These are phyloP conservation scores for Panzeria rudis DNA, from an alignment of 2,888 invertebrate species.

Conservation along the genomic window DNA sequence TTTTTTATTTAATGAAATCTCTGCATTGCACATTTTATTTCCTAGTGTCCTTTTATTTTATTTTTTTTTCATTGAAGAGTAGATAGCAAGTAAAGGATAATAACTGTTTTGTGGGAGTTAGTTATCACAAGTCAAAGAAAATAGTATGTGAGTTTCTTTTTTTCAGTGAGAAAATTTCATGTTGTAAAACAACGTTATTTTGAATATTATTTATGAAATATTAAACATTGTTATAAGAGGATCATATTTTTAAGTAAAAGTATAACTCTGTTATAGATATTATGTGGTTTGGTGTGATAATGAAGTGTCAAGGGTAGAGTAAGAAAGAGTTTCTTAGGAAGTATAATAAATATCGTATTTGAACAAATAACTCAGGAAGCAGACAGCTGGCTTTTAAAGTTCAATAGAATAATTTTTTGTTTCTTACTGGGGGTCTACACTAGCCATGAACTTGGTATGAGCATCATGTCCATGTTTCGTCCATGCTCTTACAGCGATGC, in stretches of 20 bases:
- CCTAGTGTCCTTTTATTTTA: conserved; percentile 19
- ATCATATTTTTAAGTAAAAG: conserved; percentile 53
- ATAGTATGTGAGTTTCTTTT: background rate
- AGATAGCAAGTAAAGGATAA: conserved; percentile 18
- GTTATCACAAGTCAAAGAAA: conserved; percentile 59
- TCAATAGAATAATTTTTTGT: background rate
- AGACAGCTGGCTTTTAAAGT: background rate
- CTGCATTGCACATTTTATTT: conserved; percentile 13
- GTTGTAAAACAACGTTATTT: conserved; percentile 37
- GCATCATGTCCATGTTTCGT: too few relatives aligned
- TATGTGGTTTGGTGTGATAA: conserved; percentile 11
- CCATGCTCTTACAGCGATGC: too few relatives aligned
- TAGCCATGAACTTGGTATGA: too few relatives aligned
- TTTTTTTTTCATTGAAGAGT: background rate
- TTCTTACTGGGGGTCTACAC: too few relatives aligned
- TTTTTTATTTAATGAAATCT: conserved; percentile 23
- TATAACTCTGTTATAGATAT: background rate
- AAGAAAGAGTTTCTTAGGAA: conserved; percentile 8
- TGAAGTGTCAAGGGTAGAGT: background rate
- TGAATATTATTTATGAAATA: conserved; percentile 50
- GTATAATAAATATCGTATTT: background rate
- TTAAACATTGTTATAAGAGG: conserved; percentile 49
- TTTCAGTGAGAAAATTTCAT: conserved; percentile 22
- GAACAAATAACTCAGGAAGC: background rate
- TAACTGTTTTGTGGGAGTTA: conserved; percentile 69